phyloP scores from a whole-genome alignment of 2,888 invertebrate genomes.

The Leptothorax acervorum region DNA sequence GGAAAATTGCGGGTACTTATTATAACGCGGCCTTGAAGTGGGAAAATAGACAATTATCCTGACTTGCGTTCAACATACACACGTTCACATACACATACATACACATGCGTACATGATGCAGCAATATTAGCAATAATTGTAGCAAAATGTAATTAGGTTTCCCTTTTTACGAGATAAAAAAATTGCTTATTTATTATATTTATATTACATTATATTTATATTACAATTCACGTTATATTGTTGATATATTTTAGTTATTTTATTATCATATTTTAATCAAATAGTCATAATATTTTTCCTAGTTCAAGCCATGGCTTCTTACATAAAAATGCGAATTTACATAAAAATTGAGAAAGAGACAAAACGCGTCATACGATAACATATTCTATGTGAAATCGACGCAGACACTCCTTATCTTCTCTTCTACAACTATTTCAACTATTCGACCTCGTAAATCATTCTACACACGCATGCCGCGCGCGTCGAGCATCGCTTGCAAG shows the following conservation, averaged over 20 bases:
- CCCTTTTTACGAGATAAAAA: neutral
- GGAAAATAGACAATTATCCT: conserved; percentile 39
- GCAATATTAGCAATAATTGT: conserved; percentile 11
- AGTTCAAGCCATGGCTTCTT: neutral
- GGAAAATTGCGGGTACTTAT: conserved; percentile 57
- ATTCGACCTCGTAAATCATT: conserved; percentile 36
- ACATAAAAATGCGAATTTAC: neutral
- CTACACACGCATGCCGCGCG: conserved; percentile 21
- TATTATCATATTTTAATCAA: neutral
- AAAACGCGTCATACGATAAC: neutral
- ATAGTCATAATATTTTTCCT: neutral
- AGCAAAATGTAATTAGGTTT: neutral
- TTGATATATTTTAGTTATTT: neutral
- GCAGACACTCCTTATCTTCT: conserved; percentile 38
- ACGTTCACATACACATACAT: neutral
- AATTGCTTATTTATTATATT: neutral
- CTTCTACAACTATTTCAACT: conserved; percentile 24
- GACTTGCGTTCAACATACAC: neutral
- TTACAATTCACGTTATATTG: neutral
- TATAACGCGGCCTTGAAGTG: conserved; percentile 26
- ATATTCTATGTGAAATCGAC: neutral
- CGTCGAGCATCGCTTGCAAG: conserved; percentile 15
- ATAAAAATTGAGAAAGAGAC: neutral
- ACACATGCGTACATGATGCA: neutral
- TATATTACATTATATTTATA: neutral